Base-by-base conservation (phyloP, 2,797 vertebrate genomes). In the Hephaestus fuliginosus region DNA sequence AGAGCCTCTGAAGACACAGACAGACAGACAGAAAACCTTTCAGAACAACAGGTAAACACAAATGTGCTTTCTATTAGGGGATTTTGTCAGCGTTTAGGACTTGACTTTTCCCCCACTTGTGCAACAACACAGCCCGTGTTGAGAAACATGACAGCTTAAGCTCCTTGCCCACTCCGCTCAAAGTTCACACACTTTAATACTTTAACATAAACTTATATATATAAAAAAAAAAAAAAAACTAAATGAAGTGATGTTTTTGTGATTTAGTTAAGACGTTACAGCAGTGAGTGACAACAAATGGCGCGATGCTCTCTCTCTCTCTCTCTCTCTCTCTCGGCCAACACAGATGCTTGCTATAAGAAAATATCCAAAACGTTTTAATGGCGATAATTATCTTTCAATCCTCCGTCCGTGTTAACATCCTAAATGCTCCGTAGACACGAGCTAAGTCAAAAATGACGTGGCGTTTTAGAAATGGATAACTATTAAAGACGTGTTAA, bases 121-220 rank as follows among this genome's bases (percentile, higher is more conserved):
- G 43, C 17, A 78, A 81, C 78, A 82, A 67, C 12, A 9, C n/a
- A n/a, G 15, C 25, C 17, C 60, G 28, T 83, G 70, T 76, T 70
- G 0, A 33, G 12, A 39, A 41, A 57, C 12, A 30, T 6, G 30
- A 53, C 8, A 6, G 12, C 4, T 30, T 78, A 78, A 86, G 67
- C 73, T 55, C n/a, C 53, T 87, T 63, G 56, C 1, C 25, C 46
- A 15, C 15, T 22, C 48, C 43, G 72, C 69, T n/a, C 69, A 61
- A 56, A 79, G 57, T 53, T 78, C 68, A 82, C 80, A 69, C 48
- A 60, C 52, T 14, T 49, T 33, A 22, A 56, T 52, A 60, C 52
- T 13, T 49, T 33, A 22, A 56, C 5, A 0, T 73, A 15, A 58
- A 64, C 41, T 48, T 0, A 33, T 33, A 33, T 33, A 33, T 33